phyloP scores from a whole-genome alignment of 1,140 invertebrate species.

The Aphelenchoides avenae region DNA sequence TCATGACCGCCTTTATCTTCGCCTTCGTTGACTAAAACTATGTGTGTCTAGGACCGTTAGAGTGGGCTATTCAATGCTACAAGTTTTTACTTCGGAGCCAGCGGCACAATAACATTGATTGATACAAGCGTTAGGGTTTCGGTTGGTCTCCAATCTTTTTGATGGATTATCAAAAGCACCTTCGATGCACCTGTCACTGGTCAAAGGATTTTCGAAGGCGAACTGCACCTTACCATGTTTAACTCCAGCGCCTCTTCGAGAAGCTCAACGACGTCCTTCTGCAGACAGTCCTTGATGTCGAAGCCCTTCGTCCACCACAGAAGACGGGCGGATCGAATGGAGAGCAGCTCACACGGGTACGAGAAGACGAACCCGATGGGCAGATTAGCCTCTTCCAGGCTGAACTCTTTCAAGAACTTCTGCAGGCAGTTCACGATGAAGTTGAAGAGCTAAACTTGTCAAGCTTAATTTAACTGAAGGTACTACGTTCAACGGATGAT shows the following conservation, averaged over 20 bases:
- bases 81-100: too few species aligned
- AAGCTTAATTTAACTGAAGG: too few species aligned
- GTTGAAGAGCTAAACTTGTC: constrained; percentile 57
- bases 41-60: too few species aligned
- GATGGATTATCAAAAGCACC: too few species aligned
- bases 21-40: constrained; percentile 53
- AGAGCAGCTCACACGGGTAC: constrained; percentile 56
- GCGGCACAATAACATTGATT: too few species aligned
- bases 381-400: constrained; percentile 53
- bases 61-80: too few species aligned
- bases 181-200: too few species aligned
- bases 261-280: constrained; percentile 54
- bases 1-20: constrained; percentile 58
- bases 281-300: constrained; percentile 57
- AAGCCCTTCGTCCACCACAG: constrained; percentile 60
- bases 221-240: constrained; percentile 49
- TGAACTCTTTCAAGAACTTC: constrained; percentile 57
- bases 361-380: constrained; percentile 59
- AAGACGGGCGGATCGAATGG: constrained; percentile 56
- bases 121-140: too few species aligned
- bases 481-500: constrained; percentile 8
- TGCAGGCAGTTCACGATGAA: constrained; percentile 59
- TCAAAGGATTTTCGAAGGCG: not conserved
- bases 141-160: too few species aligned
- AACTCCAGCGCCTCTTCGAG: constrained; percentile 56